Conservation (phyloP, 2,888 invertebrate species). For the Neelides folsomi region DNA sequence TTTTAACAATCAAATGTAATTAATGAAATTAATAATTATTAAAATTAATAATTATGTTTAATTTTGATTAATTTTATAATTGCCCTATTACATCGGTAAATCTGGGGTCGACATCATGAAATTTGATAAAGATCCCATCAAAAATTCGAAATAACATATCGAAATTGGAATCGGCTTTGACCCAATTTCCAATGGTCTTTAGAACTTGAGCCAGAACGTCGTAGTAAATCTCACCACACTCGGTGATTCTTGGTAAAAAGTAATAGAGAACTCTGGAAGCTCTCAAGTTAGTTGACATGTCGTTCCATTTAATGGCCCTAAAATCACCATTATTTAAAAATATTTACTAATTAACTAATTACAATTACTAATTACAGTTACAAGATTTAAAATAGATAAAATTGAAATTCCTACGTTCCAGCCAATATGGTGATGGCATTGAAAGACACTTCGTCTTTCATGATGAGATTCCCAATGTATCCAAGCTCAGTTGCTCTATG, state of each 20-base stretch:
- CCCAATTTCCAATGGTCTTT: slow-evolving; percentile 19
- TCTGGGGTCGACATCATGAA: slow-evolving; percentile 11
- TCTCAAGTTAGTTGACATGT: slow-evolving; percentile 19
- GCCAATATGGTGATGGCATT: neutral
- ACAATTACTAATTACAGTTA: neutral
- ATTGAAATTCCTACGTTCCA: neutral
- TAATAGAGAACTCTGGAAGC: slow-evolving; percentile 18
- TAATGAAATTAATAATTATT: no score
- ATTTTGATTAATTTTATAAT: neutral
- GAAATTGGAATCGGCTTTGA: slow-evolving; percentile 23
- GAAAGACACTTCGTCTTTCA: neutral
- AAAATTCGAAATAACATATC: slow-evolving; percentile 21
- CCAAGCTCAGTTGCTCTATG: neutral
- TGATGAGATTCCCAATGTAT: neutral
- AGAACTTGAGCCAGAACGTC: slow-evolving; percentile 20
- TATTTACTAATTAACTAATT: no score
- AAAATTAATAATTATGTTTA: neutral
- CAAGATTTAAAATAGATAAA: neutral
- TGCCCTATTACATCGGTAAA: slow-evolving; percentile 14
- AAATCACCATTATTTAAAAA: neutral
- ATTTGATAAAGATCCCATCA: slow-evolving; percentile 19
- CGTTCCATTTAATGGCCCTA: slow-evolving; percentile 29
- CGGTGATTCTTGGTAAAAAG: no score
- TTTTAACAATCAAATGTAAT: neutral
- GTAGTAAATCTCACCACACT: slow-evolving; percentile 19